A percentile compares a stretch with the other conserved stretches of the same genome.
Conservation (phyloP, 2,113 vertebrate genomes). For the Gymnocephalus cernua region DNA sequence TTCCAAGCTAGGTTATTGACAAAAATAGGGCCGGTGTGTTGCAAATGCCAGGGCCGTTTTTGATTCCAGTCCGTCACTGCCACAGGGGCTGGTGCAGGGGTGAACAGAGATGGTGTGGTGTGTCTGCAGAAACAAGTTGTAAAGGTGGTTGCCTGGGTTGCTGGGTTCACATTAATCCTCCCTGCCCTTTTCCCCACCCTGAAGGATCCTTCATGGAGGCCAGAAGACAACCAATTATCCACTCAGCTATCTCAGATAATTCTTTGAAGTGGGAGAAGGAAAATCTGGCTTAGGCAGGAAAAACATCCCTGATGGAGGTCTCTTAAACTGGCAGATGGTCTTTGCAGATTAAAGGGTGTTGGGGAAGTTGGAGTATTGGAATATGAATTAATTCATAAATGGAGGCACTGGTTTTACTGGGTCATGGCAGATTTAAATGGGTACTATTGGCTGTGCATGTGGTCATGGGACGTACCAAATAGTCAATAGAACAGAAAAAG, state of each 20-base stretch:
- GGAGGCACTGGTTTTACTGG: neutral
- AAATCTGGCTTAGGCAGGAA: constrained; percentile 22
- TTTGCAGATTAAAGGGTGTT: constrained; percentile 4
- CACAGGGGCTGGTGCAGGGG: neutral
- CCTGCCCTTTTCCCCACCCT: constrained; percentile 69
- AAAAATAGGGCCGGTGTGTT: no score
- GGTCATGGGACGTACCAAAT: neutral
- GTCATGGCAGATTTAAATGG: neutral
- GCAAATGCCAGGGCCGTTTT: no score
- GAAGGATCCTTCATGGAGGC: constrained; percentile 53
- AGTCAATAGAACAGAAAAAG: neutral
- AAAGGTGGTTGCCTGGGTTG: constrained; percentile 50
- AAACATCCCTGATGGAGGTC: neutral
- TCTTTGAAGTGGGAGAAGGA: constrained; percentile 16
- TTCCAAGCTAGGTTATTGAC: no score
- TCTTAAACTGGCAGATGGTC: constrained; percentile 7
- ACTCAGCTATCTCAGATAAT: constrained; percentile 9
- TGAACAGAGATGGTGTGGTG: neutral
- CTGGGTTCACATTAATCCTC: constrained; percentile 59
- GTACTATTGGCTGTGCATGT: neutral
- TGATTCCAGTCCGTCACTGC: no score
- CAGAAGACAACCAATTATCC: constrained; percentile 63
- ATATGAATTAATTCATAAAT: neutral
- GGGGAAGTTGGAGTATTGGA: neutral
- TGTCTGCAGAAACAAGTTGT: constrained; percentile 38